phyloP scores from a whole-genome alignment of 2,113 vertebrate species.

The Casuarius casuarius region DNA sequence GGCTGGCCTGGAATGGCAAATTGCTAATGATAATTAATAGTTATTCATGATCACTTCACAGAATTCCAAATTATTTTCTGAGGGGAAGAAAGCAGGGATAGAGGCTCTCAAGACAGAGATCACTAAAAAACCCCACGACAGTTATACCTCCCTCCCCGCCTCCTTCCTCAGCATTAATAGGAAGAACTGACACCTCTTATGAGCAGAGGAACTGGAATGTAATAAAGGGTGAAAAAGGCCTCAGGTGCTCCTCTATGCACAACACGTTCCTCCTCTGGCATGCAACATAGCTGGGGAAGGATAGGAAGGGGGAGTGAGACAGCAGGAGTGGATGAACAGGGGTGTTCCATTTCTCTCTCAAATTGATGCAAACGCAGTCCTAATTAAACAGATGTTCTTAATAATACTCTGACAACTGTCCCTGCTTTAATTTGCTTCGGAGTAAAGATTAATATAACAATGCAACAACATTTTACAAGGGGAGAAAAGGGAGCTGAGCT shows the following conservation, averaged over 20 bases:
- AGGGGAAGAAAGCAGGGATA: not conserved
- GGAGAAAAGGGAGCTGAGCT: conserved; percentile 42
- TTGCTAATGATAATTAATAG: conserved; percentile 71
- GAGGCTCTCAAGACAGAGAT: conserved; percentile 6
- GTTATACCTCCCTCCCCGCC: not conserved
- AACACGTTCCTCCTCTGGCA: not conserved
- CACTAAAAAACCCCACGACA: not conserved
- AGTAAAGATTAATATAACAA: conserved; percentile 59
- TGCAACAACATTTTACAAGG: conserved; percentile 47
- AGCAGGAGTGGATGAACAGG: not conserved
- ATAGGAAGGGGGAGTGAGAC: not conserved
- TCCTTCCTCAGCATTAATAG: not conserved
- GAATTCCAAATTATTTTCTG: conserved; percentile 38
- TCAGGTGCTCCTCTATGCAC: not conserved
- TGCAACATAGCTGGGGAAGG: not conserved
- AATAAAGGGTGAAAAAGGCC: not conserved
- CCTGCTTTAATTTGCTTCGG: conserved; percentile 58
- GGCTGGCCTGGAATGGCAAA: conserved; percentile 61
- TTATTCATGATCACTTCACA: conserved; percentile 47
- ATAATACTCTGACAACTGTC: conserved; percentile 58
- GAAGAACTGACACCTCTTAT: not conserved
- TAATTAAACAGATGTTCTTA: conserved; percentile 65
- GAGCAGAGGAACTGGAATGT: not conserved
- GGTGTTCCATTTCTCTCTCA: not conserved
- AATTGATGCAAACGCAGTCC: not conserved